These are phyloP conservation scores for Torymus auratus DNA, from an alignment of 2,888 invertebrate genomes.

Conservation along the genomic window DNA sequence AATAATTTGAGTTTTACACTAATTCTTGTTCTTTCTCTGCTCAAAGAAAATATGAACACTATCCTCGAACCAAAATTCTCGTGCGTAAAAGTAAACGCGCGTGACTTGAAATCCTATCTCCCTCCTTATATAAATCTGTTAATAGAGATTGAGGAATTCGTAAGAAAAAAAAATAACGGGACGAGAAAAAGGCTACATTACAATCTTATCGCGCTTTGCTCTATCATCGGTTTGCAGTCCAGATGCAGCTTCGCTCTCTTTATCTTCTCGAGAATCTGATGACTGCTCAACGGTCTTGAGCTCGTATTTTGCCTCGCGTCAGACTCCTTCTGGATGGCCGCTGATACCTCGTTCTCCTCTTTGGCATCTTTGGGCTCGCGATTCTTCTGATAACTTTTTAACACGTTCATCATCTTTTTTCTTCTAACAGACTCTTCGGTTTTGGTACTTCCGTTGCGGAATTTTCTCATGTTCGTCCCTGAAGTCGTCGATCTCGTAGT, in stretches of 20 bases:
- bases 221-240: conserved; percentile 6
- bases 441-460: neutral
- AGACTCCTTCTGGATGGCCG: neutral
- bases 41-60: too few relatives aligned
- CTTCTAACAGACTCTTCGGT: conserved; percentile 5
- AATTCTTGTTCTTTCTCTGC: too few relatives aligned
- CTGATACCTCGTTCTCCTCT: neutral
- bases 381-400: conserved; percentile 28
- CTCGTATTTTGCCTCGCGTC: conserved; percentile 13
- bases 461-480: too few relatives aligned
- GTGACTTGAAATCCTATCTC: too few relatives aligned
- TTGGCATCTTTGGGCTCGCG: neutral
- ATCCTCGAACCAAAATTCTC: too few relatives aligned
- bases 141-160: too few relatives aligned
- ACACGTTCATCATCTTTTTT: conserved; percentile 13
- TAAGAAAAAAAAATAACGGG: too few relatives aligned
- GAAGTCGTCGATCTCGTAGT: neutral
- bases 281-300: neutral
- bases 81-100: too few relatives aligned
- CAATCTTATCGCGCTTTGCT: conserved; percentile 16
- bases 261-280: conserved; percentile 39
- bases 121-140: too few relatives aligned
- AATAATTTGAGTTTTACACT: too few relatives aligned
- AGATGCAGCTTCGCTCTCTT: conserved; percentile 34
- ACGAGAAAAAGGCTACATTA: neutral